Evolutionary conservation across 1,140 invertebrate genomes (phyloP).

Genomic region (Caenorhabditis inopinata): DNA sequence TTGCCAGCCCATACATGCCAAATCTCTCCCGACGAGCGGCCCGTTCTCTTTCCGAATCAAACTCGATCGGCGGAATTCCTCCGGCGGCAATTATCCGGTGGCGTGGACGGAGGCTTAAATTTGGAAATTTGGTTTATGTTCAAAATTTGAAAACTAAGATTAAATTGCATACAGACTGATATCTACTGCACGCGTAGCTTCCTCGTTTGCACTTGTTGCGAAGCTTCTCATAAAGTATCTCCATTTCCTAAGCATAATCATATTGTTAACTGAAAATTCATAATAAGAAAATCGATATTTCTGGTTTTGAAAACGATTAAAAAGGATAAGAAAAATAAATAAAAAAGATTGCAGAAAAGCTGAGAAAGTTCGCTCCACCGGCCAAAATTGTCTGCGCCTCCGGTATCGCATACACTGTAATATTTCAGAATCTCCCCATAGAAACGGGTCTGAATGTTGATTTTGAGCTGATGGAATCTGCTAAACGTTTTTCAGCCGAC

Average conservation of each 20-base stretch:
- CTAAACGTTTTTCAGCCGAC: too few relatives aligned
- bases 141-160: not conserved
- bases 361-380: too few relatives aligned
- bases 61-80: constrained; percentile 59
- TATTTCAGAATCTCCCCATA: too few relatives aligned
- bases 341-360: too few relatives aligned
- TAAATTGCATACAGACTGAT: not conserved
- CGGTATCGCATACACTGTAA: too few relatives aligned
- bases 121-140: not conserved
- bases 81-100: constrained; percentile 59
- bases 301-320: too few relatives aligned
- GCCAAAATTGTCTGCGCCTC: too few relatives aligned
- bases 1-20: constrained; percentile 54
- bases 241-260: not conserved
- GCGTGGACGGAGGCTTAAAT: constrained; percentile 55
- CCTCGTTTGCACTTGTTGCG: not conserved
- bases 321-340: too few relatives aligned
- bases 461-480: too few relatives aligned
- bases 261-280: not conserved
- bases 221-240: not conserved
- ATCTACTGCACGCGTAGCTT: not conserved
- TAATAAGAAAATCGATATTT: too few relatives aligned
- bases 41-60: constrained; percentile 58
- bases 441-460: too few relatives aligned
- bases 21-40: constrained; percentile 51